phyloP scores from a whole-genome alignment of 2,113 vertebrate genomes.

The Colaptes auratus region DNA sequence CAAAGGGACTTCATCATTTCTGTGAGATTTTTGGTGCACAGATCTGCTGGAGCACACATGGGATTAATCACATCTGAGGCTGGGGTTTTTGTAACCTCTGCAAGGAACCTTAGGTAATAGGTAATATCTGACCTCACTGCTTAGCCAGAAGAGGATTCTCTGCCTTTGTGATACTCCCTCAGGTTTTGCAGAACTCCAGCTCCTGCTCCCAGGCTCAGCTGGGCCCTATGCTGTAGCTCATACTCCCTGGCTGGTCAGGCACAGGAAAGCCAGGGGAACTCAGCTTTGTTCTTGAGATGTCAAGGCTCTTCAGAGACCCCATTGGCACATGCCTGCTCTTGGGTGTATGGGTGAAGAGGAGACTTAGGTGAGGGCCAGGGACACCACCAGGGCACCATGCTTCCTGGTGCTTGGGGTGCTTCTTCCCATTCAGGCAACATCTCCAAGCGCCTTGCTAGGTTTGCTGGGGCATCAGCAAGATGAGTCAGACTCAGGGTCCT shows the following conservation, averaged over 20 bases:
- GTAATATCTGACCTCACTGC: background rate
- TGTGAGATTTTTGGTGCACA: background rate
- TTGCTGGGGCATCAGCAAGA: background rate
- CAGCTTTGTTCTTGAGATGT: background rate
- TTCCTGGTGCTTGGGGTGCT: background rate
- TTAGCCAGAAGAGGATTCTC: background rate
- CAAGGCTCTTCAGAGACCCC: background rate
- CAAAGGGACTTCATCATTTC: background rate
- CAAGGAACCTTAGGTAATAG: background rate
- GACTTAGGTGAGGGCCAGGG: background rate
- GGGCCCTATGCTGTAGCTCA: background rate
- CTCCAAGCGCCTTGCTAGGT: background rate
- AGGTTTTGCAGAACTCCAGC: background rate
- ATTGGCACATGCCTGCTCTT: background rate
- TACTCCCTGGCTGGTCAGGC: background rate
- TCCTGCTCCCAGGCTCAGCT: background rate
- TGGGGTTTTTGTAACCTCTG: background rate
- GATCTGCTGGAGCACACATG: background rate
- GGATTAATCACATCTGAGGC: background rate
- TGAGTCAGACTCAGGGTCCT: background rate
- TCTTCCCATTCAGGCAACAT: background rate
- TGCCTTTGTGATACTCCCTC: background rate
- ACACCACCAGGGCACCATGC: background rate
- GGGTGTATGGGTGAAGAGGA: background rate
- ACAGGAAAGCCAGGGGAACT: background rate